A percentile compares a stretch with the other conserved stretches of the same genome.
Evolutionary conservation across 2,888 invertebrate genomes (phyloP).

Genomic region (Zeuzera pyrina): DNA sequence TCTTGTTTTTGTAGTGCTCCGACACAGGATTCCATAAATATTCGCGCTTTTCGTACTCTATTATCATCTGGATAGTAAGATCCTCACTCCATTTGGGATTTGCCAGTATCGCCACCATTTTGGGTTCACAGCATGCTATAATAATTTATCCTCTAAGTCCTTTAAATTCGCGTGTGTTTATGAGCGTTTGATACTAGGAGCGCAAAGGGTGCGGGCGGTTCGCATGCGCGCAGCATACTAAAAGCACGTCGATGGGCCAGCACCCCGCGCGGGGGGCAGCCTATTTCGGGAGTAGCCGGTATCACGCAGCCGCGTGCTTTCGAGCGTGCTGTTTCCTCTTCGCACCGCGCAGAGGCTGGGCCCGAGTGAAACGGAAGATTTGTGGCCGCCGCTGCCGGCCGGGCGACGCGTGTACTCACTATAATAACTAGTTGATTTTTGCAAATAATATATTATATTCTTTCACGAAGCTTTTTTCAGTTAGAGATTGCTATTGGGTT

Average conservation of each 20-base stretch:
- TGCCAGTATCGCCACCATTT: constrained; percentile 64
- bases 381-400: constrained; percentile 47
- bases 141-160: constrained; percentile 22
- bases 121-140: constrained; percentile 45
- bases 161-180: constrained; percentile 44
- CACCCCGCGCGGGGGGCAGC: constrained; percentile 55
- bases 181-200: constrained; percentile 43
- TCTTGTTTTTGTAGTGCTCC: constrained; percentile 68
- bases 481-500: too few species aligned
- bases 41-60: constrained; percentile 66
- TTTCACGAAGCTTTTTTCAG: too few species aligned
- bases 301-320: constrained; percentile 71
- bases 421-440: constrained; percentile 11
- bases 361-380: constrained; percentile 72
- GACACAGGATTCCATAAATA: constrained; percentile 68
- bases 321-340: constrained; percentile 70
- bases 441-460: too few species aligned
- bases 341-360: constrained; percentile 61
- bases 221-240: constrained; percentile 74
- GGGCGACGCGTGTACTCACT: constrained; percentile 23
- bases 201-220: constrained; percentile 70
- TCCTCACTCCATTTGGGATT: constrained; percentile 71
- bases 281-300: constrained; percentile 71
- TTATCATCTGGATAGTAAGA: constrained; percentile 66
- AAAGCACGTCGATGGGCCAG: constrained; percentile 69